phyloP scores from a whole-genome alignment of 2,113 vertebrate genomes.

The Notarius quadriscutis region DNA sequence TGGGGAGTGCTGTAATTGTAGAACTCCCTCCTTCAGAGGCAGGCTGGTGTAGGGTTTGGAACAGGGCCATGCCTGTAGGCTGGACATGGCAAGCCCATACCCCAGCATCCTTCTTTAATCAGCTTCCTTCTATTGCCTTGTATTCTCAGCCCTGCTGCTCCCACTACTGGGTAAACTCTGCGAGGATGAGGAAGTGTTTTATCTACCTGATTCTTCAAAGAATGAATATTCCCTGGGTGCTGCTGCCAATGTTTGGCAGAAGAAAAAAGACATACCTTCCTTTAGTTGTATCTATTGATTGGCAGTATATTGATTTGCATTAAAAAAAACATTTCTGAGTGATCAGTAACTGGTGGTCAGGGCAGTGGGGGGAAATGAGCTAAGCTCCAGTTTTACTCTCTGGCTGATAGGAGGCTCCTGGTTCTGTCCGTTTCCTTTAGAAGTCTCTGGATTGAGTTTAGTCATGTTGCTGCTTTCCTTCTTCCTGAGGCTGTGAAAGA shows the following conservation, averaged over 20 bases:
- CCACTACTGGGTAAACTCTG: neutral
- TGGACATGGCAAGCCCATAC: constrained; percentile 49
- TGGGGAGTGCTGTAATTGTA: constrained; percentile 43
- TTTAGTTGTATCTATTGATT: neutral
- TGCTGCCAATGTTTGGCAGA: neutral
- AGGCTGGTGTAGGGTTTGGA: constrained; percentile 65
- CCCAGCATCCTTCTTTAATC: constrained; percentile 27
- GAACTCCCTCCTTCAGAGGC: constrained; percentile 32
- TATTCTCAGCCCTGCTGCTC: constrained; percentile 7
- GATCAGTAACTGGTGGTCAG: neutral
- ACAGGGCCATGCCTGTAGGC: constrained; percentile 67
- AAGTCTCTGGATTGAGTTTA: constrained; percentile 34
- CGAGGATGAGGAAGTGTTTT: neutral
- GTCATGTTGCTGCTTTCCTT: constrained; percentile 5
- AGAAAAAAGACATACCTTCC: constrained; percentile 4
- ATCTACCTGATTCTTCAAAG: neutral
- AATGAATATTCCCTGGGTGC: neutral
- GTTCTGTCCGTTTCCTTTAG: neutral
- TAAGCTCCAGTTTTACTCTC: constrained; percentile 24
- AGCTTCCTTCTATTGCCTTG: constrained; percentile 45
- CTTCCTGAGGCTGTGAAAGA: constrained; percentile 28
- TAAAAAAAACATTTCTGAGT: too few species aligned
- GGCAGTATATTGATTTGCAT: too few species aligned
- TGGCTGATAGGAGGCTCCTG: neutral
- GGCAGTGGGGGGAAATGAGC: constrained; percentile 17